Conservation (phyloP, 1,140 invertebrate genomes). For the Cyrtorhinus lividipennis region DNA sequence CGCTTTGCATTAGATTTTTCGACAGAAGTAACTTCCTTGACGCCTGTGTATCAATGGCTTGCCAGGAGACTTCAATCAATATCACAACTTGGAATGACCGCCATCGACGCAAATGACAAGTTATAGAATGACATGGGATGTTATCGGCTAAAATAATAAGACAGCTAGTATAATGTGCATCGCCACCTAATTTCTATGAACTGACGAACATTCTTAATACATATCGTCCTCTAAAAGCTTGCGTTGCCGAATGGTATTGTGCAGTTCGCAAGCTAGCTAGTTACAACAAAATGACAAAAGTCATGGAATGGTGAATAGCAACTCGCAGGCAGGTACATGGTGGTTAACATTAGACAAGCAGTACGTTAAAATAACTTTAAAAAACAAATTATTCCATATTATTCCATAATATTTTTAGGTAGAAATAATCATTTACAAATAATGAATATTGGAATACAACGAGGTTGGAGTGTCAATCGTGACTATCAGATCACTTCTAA, state of each 20-base stretch:
- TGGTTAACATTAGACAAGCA: not conserved
- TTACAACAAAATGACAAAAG: not conserved
- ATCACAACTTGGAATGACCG: no score
- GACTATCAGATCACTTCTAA: no score
- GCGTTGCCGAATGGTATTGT: not conserved
- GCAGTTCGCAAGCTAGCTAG: not conserved
- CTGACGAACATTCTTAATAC: not conserved
- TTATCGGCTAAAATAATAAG: no score
- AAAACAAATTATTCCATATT: not conserved
- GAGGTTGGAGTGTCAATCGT: no score
- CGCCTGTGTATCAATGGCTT: no score
- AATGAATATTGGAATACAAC: not conserved
- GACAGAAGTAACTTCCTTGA: no score
- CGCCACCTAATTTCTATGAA: not conserved
- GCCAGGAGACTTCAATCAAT: no score
- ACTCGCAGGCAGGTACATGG: not conserved
- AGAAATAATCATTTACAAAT: not conserved
- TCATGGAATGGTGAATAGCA: not conserved
- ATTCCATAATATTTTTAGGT: not conserved
- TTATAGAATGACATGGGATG: no score
- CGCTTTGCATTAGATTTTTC: no score
- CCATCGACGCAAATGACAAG: not conserved
- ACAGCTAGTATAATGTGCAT: not conserved
- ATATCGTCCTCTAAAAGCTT: no score
- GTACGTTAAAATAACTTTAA: not conserved